Evolutionary conservation across 30 jellyfish, hydroid and myxozoan species (phyloP), one percentile per base, ranked within the genome.

Genomic region (Pelagia noctiluca): DNA sequence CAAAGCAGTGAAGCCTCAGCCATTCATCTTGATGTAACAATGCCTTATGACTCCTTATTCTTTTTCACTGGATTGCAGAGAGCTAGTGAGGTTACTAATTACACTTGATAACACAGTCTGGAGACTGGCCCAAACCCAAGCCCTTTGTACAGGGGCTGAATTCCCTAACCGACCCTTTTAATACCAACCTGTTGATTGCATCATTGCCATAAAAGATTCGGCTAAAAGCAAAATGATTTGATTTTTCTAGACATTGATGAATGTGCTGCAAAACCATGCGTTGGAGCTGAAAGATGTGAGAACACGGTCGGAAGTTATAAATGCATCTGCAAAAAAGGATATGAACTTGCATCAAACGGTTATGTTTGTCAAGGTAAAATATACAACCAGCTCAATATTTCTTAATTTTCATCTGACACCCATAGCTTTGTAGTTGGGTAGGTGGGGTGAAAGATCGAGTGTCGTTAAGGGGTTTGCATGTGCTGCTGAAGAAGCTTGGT

Each of bases 241-340:
- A 13, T 52, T 42, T 4, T 29, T 29, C 52, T 48, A 81, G 91
- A 81, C 48, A 81, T 81, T 0, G 63, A 81, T 81, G 91, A 81
- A 67, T 81, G 91, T 32, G 23, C 35, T 50, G 82, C 75, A 11
- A 79, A 64, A 38, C 11, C 69, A 30, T 81, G 91, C 35, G 31
- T 66, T 7, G 36, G 68, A 24, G 84, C 91, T 2, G 32, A 23
- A 29, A 67, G 21, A 16, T 79, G 90, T 33, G 4, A 22, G 10
- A 79, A 79, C 31, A 23, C 81, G 0, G 52, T 66, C 4, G 90
- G 90, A 11, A 19, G 64, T 26, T 79, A 63, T 49, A 12, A 49
- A 38, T 79, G 90, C 73, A 30, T 42, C n/a, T 79, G 90, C 22
- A 61, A 29, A 36, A 28, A 48, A 0, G 90, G 90, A 16, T 46